These are phyloP conservation scores for Porites lutea DNA, from an alignment of 64 coral and sea anemone genomes.

Conservation along the genomic window DNA sequence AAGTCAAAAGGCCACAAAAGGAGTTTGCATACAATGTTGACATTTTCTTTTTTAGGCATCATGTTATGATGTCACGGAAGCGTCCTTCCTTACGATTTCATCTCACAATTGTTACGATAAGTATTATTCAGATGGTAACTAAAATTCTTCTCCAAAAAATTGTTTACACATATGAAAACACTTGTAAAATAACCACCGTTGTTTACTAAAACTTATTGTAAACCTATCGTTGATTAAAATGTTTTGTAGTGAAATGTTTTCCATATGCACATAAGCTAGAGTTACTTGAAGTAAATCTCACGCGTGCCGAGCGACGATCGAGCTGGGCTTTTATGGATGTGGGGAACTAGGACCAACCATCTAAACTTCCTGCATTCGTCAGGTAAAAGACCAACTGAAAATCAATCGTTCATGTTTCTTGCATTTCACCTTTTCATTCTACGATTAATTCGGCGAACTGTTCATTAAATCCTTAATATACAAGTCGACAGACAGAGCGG, in stretches of 20 bases:
- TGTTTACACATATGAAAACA: too few relatives aligned
- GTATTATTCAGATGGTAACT: too few relatives aligned
- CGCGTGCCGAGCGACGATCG: not conserved
- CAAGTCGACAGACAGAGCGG: not conserved
- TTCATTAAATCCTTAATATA: constrained; percentile 7
- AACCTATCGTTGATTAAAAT: too few relatives aligned
- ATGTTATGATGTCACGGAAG: too few relatives aligned
- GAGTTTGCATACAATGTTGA: too few relatives aligned
- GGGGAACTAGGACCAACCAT: not conserved
- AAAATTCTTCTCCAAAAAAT: too few relatives aligned
- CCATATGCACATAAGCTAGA: not conserved
- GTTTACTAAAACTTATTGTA: too few relatives aligned
- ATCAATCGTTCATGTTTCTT: not conserved
- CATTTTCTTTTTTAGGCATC: too few relatives aligned
- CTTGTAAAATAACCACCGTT: too few relatives aligned
- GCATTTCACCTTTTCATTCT: not conserved
- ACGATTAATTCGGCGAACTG: not conserved
- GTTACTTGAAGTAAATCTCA: not conserved
- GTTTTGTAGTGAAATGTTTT: not conserved
- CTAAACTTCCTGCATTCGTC: not conserved
- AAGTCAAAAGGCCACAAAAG: too few relatives aligned
- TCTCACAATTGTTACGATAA: too few relatives aligned
- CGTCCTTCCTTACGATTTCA: too few relatives aligned
- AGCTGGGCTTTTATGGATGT: not conserved
- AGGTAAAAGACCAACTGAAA: not conserved